Base-by-base conservation (phyloP, 2,113 vertebrate species). In the Harpagus bidentatus region DNA sequence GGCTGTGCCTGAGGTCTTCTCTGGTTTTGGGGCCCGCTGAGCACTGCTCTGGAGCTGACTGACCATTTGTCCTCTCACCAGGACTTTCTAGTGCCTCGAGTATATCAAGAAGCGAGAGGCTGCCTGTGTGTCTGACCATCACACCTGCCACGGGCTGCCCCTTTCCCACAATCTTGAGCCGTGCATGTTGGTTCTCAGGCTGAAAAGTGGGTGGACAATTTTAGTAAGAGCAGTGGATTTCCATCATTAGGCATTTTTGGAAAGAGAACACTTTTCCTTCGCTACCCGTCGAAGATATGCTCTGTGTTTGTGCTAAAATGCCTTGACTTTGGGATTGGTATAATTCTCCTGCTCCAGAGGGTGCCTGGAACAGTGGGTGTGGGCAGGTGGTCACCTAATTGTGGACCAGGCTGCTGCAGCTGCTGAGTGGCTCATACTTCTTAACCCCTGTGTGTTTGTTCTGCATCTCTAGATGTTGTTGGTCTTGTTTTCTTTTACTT, bases 111-210 rank as follows among this genome's bases (percentile, higher is more conserved):
- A 48, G 21, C 1, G 1, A 79, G 81, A 45, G 52, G 58, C 56
- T 78, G 72, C 40, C 93, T 34, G 29, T 34, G 3, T 1, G 4
- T 29, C 65, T 48, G 63, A 74, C 59, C 31, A 19, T 23, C 40
- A 3, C 0, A 0, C 11, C 47, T 79, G 48, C 42, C 0, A 1
- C 8, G 63, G 43, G 72, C 59, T 4, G 13, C 40, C 43, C 40
- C 15, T 20, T 11, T 38, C 38, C 65, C 1, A 1, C 0, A 1
- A 13, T 76, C n/a, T 79, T 0, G 0, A 82, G 61, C 48, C 0
- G 0, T 0, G 11, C 2, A 1, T 55, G 45, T 61, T 1, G 1
- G 28, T 72, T 88, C 58, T 73, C 9, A 9, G 48, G 22, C 88
- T 93, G 85, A 59, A 31, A 80, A 85, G 61, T 6, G 69, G 32